Evolutionary conservation across 1,140 invertebrate species (phyloP).

Genomic region (Pteromalus puparum): DNA sequence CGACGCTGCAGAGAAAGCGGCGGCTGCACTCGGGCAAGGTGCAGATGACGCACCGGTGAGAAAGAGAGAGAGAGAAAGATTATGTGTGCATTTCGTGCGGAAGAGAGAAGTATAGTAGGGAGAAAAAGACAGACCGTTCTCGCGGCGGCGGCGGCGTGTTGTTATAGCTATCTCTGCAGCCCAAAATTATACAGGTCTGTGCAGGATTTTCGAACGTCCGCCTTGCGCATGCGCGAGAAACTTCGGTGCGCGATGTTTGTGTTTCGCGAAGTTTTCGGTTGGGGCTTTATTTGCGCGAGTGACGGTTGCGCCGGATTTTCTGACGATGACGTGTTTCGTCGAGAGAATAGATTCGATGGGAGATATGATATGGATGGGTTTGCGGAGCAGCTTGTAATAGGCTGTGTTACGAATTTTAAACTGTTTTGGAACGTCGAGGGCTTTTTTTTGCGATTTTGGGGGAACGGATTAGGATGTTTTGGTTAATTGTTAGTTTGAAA

Average conservation of each 20-base stretch:
- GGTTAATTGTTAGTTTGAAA: too few relatives aligned
- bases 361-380: too few relatives aligned
- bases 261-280: neutral
- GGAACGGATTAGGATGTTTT: too few relatives aligned
- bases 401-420: too few relatives aligned
- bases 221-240: neutral
- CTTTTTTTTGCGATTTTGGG: too few relatives aligned
- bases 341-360: too few relatives aligned
- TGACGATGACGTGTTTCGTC: too few relatives aligned
- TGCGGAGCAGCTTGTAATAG: too few relatives aligned
- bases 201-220: conserved; percentile 29
- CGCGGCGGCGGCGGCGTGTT: neutral
- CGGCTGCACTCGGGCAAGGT: conserved; percentile 44
- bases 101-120: neutral
- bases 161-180: neutral
- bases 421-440: too few relatives aligned
- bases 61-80: neutral
- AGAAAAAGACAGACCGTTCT: neutral
- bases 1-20: neutral
- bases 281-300: neutral
- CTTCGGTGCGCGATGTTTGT: neutral
- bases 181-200: conserved; percentile 28
- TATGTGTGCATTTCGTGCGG: conserved; percentile 7
- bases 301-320: too few relatives aligned
- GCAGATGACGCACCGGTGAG: conserved; percentile 41